phyloP scores from a whole-genome alignment of 2,113 vertebrate genomes.

The Pandion haliaetus region DNA sequence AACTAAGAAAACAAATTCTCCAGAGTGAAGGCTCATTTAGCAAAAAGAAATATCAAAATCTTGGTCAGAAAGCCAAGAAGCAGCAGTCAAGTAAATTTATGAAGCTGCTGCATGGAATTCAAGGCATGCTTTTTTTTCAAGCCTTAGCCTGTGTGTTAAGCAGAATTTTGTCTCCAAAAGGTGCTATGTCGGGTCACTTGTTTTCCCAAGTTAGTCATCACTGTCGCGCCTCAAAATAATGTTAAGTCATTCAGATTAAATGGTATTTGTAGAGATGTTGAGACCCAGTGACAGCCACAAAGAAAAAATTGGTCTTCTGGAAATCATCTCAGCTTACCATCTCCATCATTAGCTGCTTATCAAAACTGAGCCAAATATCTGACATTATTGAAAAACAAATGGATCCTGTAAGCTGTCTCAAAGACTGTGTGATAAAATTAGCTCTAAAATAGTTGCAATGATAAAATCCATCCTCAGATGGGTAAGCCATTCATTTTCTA shows the following conservation, averaged over 20 bases:
- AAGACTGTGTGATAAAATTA: neutral
- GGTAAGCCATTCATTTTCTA: neutral
- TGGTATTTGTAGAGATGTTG: neutral
- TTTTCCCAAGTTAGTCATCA: neutral
- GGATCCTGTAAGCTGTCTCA: neutral
- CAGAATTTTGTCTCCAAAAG: neutral
- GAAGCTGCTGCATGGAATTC: neutral
- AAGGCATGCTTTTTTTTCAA: neutral
- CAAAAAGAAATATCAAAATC: neutral
- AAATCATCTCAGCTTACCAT: neutral
- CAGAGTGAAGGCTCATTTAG: neutral
- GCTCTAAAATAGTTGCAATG: neutral
- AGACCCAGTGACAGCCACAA: neutral
- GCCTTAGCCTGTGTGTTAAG: neutral
- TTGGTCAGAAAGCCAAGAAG: neutral
- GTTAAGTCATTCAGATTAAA: neutral
- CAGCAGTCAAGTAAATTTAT: neutral
- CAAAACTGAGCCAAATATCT: neutral
- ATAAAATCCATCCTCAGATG: neutral
- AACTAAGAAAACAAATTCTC: neutral
- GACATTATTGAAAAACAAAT: neutral
- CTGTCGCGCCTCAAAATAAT: neutral
- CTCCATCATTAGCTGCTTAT: neutral
- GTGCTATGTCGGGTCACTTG: neutral
- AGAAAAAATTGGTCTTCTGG: neutral